phyloP scores from a whole-genome alignment of 2,888 invertebrate genomes.

The Norana najaformis region DNA sequence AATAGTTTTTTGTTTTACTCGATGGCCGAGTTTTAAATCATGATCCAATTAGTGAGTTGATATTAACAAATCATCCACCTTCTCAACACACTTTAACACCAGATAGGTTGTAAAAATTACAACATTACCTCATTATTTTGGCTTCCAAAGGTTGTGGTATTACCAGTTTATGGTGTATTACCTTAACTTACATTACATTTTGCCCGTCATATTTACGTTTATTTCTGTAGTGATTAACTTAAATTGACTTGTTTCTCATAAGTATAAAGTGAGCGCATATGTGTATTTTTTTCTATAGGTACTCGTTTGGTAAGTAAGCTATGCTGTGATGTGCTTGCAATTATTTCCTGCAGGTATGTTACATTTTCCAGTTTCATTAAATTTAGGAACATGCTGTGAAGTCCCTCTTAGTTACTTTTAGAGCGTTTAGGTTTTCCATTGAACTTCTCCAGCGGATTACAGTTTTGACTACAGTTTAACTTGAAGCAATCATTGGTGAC shows the following conservation, averaged over 20 bases:
- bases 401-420: too few species aligned
- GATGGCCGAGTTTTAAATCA: too few species aligned
- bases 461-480: too few species aligned
- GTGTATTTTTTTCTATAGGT: conserved; percentile 45
- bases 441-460: too few species aligned
- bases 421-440: too few species aligned
- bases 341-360: background rate
- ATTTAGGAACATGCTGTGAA: background rate
- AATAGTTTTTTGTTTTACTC: too few species aligned
- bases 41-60: too few species aligned
- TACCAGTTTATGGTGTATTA: background rate
- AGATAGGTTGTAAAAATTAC: too few species aligned
- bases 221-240: background rate
- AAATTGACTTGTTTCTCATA: background rate
- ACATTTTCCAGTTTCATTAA: background rate
- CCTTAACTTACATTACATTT: background rate
- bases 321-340: background rate
- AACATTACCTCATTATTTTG: too few species aligned
- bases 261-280: background rate
- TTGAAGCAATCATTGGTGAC: too few species aligned
- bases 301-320: conserved; percentile 53
- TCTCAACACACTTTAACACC: too few species aligned
- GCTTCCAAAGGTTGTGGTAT: background rate
- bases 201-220: background rate
- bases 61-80: too few species aligned